Evolutionary conservation across 1,140 invertebrate genomes (phyloP), one percentile per base, ranked within the genome.

Genomic region (Geopemphigus sp.): DNA sequence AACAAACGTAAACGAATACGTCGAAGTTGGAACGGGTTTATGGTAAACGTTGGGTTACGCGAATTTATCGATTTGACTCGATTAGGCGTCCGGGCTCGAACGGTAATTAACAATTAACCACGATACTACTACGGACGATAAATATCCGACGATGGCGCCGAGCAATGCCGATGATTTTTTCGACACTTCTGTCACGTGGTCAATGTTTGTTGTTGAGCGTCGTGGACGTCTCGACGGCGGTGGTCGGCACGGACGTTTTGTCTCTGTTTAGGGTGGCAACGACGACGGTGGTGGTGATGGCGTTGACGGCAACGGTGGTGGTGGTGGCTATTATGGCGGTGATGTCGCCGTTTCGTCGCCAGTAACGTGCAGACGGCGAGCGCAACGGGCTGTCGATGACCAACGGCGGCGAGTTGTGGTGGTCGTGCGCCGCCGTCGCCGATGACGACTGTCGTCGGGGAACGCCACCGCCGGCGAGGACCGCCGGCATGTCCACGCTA

Each of bases 171-270:
- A n/a, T n/a, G n/a, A n/a, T n/a, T n/a, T n/a, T n/a, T n/a, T n/a
- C n/a, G n/a, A n/a, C n/a, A n/a, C n/a, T n/a, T n/a, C 32, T 8
- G 32, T 39, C 32, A 39, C 32, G 3, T 4, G 3, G 32, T 39
- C 32, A 87, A 54, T 39, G 68, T 85, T 87, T 85, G 83, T 85
- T 84, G 83, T 84, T 84, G 80, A 86, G 83, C 84, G 86, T 86
- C 83, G 85, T 85, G 85, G 85, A 86, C 85, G 85, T 84, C 17
- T 17, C 10, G 29, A 19, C n/a, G 63, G 10, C 17, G 29, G 17
- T 12, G 19, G 29, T n/a, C 32, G 32, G 32, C 32, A 11, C 6
- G 17, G 32, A 45, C 15, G 32, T 66, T 14, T 14, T n/a, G 61
- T 5, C 17, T 32, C 1, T 1, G 66, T 0, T 8, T 39, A 0